These are phyloP conservation scores for Aphaenogaster rudis DNA, from an alignment of 1,140 invertebrate genomes.

Conservation along the genomic window DNA sequence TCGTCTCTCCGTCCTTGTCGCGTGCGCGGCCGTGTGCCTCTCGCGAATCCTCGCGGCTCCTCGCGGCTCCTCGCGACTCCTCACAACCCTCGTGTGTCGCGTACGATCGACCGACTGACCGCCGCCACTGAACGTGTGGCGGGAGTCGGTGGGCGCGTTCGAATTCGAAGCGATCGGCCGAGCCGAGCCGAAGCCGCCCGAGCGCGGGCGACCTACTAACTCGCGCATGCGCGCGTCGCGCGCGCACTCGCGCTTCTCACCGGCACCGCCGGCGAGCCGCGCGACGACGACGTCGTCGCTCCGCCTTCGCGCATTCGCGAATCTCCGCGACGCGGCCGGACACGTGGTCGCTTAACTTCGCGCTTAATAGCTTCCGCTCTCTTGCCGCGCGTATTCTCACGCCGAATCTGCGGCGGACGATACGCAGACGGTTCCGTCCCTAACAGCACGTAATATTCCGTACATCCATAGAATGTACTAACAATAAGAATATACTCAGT, in stretches of 20 bases:
- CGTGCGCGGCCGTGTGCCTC: slow-evolving; percentile 59
- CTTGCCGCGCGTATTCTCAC: background rate
- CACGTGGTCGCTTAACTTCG: slow-evolving; percentile 31
- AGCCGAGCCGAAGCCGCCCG: slow-evolving; percentile 43
- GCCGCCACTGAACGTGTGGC: slow-evolving; percentile 43
- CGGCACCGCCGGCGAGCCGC: background rate
- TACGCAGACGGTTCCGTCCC: background rate
- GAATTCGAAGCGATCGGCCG: slow-evolving; percentile 56
- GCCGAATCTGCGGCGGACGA: background rate
- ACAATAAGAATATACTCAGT: too few species aligned
- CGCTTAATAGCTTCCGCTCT: background rate
- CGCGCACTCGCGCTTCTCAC: slow-evolving; percentile 28
- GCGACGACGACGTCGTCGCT: slow-evolving; percentile 28
- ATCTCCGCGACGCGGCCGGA: background rate
- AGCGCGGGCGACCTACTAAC: slow-evolving; percentile 71
- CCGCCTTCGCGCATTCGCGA: slow-evolving; percentile 24
- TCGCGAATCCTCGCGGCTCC: slow-evolving; percentile 50
- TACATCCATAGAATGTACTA: too few species aligned
- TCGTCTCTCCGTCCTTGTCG: slow-evolving; percentile 52
- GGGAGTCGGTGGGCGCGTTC: slow-evolving; percentile 62
- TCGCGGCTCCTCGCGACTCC: slow-evolving; percentile 52
- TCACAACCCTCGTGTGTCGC: slow-evolving; percentile 67
- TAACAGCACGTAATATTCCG: too few species aligned
- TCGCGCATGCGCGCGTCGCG: slow-evolving; percentile 41
- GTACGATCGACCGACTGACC: slow-evolving; percentile 75